Base-by-base conservation (phyloP, 2,888 invertebrate genomes). In the Scaptodrosophila latifasciaeformis region DNA sequence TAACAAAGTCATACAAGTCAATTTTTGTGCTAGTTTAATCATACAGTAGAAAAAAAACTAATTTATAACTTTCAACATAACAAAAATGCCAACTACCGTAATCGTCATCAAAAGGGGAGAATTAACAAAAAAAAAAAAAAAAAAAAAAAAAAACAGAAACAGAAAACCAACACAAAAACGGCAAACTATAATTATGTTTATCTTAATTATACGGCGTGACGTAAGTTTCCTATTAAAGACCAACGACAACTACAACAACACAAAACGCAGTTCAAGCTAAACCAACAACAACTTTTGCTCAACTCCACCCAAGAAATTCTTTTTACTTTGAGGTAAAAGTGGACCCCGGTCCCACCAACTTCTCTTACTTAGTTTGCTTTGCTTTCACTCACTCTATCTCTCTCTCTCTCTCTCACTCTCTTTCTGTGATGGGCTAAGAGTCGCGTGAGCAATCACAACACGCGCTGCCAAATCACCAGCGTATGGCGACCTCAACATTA, bases 201-300 rank as follows among this genome's bases (percentile, higher is more conserved):
- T 76, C 80, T 80, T 80, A 76, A 76, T 76, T 80, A 74, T 76
- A 76, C 77, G 74, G 77, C 76, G 77, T 76, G 76, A 77, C 63
- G 68, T 62, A 70, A 59, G 78, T 77, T 74, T 70, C 71, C 62
- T 79, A 72, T 79, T 77, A 74, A 67, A 64, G 66, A 54, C 56
- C 68, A 54, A 57, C 52, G 44, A 65, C 67, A n/a, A n/a, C n/a
- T 60, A 65, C 67, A 74, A 72, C 70, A 74, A 70, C 67, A 65
- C 61, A 54, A 17, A 39, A 39, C n/a, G n/a, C 47, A 75, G 72
- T n/a, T 75, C 69, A n/a, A 58, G 58, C 58, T 63, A 12, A 34
- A 62, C 58, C 58, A 71, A 27, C 50, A 51, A 54, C 54, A 48
- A 57, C 62, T 62, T 62, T n/a, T n/a, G n/a, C n/a, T n/a, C n/a